These are phyloP conservation scores for Periophthalmodon schlosseri DNA, from an alignment of 2,113 vertebrate species.

Conservation along the genomic window DNA sequence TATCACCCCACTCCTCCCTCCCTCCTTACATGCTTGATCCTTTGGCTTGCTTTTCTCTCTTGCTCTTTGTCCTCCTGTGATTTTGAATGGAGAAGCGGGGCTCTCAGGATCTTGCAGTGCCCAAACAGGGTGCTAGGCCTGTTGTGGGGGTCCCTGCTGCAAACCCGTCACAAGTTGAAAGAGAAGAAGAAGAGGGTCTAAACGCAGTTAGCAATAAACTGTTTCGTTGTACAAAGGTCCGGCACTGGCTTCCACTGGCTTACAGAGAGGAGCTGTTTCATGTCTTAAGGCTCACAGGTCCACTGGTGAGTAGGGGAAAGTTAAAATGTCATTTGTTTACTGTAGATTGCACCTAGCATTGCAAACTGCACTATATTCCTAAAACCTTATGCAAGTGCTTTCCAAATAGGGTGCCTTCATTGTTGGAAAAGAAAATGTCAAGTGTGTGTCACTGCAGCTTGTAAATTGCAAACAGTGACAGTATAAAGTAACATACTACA, in stretches of 20 bases:
- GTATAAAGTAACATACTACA: neutral
- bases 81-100: conserved; percentile 71
- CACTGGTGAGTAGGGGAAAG: conserved; percentile 73
- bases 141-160: conserved; percentile 35
- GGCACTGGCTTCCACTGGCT: conserved; percentile 63
- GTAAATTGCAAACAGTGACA: neutral
- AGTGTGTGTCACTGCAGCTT: neutral
- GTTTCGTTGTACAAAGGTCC: conserved; percentile 55
- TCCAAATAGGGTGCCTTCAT: neutral
- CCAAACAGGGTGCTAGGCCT: conserved; percentile 39
- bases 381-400: neutral
- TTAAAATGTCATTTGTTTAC: conserved; percentile 10
- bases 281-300: conserved; percentile 69
- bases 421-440: neutral
- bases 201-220: conserved; percentile 53
- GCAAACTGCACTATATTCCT: neutral
- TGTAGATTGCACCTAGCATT: neutral
- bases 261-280: conserved; percentile 79
- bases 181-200: conserved; percentile 31
- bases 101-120: conserved; percentile 49
- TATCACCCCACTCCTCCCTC: conserved; percentile 2
- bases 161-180: conserved; percentile 24
- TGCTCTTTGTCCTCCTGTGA: conserved; percentile 24
- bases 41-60: conserved; percentile 30
- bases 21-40: conserved; percentile 32